phyloP scores from a whole-genome alignment of 2,797 vertebrate species.

The Chelmon rostratus region DNA sequence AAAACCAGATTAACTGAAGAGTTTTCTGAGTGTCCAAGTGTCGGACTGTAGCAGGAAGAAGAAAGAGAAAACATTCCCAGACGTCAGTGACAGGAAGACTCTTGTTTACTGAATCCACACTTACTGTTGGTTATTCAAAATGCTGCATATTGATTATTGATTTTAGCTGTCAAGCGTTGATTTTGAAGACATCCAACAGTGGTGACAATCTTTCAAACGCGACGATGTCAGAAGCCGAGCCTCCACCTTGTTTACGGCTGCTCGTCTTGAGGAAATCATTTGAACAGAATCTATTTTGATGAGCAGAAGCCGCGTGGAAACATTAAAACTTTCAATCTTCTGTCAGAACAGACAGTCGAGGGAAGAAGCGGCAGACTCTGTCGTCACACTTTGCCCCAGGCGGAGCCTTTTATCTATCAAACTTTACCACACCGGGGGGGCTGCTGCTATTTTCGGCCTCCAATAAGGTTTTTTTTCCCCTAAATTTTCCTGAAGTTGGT shows the following conservation, averaged over 20 bases:
- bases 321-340: slow-evolving; percentile 63
- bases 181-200: slow-evolving; percentile 49
- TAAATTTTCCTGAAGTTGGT: slow-evolving; percentile 59
- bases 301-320: slow-evolving; percentile 34
- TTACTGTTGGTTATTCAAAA: slow-evolving; percentile 21
- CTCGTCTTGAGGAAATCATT: slow-evolving; percentile 55
- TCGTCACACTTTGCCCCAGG: slow-evolving; percentile 69
- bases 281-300: slow-evolving; percentile 66
- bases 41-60: slow-evolving; percentile 1
- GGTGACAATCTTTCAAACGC: slow-evolving; percentile 28
- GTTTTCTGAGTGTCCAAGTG: background rate
- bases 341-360: slow-evolving; percentile 68
- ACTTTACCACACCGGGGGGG: slow-evolving; percentile 64
- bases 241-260: slow-evolving; percentile 35
- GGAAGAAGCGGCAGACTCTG: slow-evolving; percentile 49
- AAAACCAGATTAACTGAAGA: background rate
- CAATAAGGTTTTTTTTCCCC: slow-evolving; percentile 20
- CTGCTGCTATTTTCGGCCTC: slow-evolving; percentile 72
- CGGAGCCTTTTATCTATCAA: slow-evolving; percentile 70
- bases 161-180: slow-evolving; percentile 59
- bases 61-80: slow-evolving; percentile 9
- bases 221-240: slow-evolving; percentile 35
- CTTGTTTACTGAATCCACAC: background rate
- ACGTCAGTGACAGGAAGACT: slow-evolving; percentile 9
- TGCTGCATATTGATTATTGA: slow-evolving; percentile 67